Percentiles rank a stretch among this genome's conserved stretches.
Conservation (phyloP, 2,113 vertebrate species). For the Callaeas wilsoni region DNA sequence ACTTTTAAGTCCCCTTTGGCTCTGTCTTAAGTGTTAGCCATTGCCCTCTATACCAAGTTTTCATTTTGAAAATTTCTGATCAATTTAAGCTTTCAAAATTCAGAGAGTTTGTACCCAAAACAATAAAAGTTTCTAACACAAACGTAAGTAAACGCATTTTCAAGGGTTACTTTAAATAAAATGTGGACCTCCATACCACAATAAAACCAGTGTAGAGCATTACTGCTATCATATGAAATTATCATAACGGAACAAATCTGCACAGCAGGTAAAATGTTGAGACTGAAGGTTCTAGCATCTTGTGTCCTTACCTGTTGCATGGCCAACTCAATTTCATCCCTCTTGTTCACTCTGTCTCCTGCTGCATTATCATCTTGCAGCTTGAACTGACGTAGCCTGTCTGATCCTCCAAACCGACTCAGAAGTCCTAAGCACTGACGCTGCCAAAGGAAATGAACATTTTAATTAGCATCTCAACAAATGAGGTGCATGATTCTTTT, state of each 20-base stretch:
- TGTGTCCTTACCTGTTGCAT: slow-evolving; percentile 86
- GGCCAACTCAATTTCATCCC: slow-evolving; percentile 88
- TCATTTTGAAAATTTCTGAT: background rate
- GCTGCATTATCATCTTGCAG: slow-evolving; percentile 81
- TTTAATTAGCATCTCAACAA: background rate
- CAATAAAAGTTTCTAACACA: background rate
- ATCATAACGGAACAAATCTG: background rate
- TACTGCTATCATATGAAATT: background rate
- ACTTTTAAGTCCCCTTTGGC: background rate
- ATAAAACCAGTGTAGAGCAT: background rate
- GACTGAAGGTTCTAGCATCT: background rate
- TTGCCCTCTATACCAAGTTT: background rate
- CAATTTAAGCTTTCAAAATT: background rate
- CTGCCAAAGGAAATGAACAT: slow-evolving; percentile 55
- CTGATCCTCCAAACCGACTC: slow-evolving; percentile 86
- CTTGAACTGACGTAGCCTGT: slow-evolving; percentile 85
- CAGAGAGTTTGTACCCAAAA: background rate
- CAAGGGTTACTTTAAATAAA: background rate
- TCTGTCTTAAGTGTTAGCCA: background rate
- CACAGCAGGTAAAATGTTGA: background rate
- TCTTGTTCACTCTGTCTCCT: slow-evolving; percentile 80
- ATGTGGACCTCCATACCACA: background rate
- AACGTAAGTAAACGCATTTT: background rate
- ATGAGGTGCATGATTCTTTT: background rate
- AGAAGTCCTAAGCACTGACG: slow-evolving; percentile 89